Evolutionary conservation across 2,113 vertebrate species (phyloP).

Genomic region (Microtus oregoni): DNA sequence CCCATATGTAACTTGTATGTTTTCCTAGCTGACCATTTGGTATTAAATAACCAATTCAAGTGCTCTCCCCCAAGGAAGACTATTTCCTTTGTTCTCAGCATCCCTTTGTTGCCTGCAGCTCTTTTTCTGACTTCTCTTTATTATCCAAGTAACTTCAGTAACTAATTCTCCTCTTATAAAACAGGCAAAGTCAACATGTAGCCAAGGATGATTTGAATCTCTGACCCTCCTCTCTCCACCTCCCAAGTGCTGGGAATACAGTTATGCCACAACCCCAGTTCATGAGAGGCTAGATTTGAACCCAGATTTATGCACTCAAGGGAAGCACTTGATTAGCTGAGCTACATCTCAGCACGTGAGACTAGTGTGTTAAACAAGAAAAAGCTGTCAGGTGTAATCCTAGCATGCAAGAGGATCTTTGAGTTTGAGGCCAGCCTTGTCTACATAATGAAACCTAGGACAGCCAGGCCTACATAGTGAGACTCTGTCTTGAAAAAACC

Average conservation of each 20-base stretch:
- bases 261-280: neutral
- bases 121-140: neutral
- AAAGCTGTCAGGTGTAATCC: neutral
- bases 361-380: neutral
- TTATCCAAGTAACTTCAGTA: neutral
- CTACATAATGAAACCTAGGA: neutral
- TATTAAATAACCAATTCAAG: neutral
- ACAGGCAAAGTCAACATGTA: neutral
- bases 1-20: neutral
- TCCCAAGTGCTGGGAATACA: neutral
- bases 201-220: neutral
- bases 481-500: neutral
- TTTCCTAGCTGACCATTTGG: neutral
- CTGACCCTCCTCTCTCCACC: neutral
- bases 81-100: neutral
- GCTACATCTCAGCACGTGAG: neutral
- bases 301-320: neutral
- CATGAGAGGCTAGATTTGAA: neutral
- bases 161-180: neutral
- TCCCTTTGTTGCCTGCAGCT: neutral
- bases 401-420: neutral
- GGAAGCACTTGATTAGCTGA: neutral
- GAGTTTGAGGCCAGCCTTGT: neutral
- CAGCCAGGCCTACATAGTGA: neutral
- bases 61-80: neutral